A percentile compares a stretch with the other conserved stretches of the same genome.
These are phyloP conservation scores for Falco concolor DNA, from an alignment of 2,797 vertebrate genomes.

Conservation along the genomic window DNA sequence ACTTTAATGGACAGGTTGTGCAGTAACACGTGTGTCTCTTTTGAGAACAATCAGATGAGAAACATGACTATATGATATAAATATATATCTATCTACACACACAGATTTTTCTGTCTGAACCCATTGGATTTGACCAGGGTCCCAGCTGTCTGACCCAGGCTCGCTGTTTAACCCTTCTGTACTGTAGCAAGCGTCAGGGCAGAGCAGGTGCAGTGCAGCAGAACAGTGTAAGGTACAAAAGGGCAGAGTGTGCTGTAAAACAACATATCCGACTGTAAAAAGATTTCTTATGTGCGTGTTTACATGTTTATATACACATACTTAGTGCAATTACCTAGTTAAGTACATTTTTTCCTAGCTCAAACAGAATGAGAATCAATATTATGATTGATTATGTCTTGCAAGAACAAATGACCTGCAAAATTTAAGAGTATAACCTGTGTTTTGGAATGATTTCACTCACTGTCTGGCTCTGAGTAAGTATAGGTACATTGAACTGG, in stretches of 20 bases:
- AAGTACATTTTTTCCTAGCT: neutral
- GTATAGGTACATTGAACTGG: neutral
- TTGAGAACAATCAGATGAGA: neutral
- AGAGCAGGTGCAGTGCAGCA: neutral
- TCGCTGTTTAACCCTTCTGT: neutral
- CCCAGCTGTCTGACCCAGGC: neutral
- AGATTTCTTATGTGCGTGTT: neutral
- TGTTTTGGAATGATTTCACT: neutral
- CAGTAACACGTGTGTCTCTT: neutral
- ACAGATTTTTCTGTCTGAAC: neutral
- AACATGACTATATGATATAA: neutral
- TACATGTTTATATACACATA: neutral
- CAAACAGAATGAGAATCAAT: neutral
- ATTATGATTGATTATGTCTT: neutral
- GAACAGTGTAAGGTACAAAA: neutral
- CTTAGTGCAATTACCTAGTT: neutral
- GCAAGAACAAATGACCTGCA: neutral
- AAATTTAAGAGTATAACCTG: neutral
- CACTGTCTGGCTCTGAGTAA: neutral
- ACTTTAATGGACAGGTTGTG: neutral
- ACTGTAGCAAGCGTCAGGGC: neutral
- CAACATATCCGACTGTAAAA: neutral
- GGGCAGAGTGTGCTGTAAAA: neutral
- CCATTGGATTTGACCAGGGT: neutral
- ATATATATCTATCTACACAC: neutral